Conservation (phyloP, 2,888 invertebrate genomes). For the Andrena fulva region DNA sequence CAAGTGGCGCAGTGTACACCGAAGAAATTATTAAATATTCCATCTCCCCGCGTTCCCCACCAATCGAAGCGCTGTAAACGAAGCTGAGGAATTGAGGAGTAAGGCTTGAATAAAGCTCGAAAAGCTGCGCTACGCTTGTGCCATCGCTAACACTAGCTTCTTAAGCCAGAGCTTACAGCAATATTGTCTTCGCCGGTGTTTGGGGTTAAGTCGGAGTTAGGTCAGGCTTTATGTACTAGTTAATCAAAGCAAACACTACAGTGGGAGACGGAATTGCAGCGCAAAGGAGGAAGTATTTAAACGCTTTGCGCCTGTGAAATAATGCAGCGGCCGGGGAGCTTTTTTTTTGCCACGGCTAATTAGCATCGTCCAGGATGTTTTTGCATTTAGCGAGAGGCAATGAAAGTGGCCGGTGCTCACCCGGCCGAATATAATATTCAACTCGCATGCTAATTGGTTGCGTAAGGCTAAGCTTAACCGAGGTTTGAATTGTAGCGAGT, state of each 20-base stretch:
- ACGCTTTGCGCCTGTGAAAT: conserved; percentile 20
- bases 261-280: conserved; percentile 21
- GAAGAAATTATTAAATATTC: too few species aligned
- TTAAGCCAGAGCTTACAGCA: conserved; percentile 40
- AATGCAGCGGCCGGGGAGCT: conserved; percentile 4
- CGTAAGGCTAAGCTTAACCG: conserved; percentile 37
- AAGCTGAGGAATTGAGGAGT: background rate
- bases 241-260: conserved; percentile 36
- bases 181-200: conserved; percentile 43
- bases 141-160: conserved; percentile 20
- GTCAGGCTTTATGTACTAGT: conserved; percentile 47
- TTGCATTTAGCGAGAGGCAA: conserved; percentile 35
- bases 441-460: conserved; percentile 48
- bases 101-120: background rate
- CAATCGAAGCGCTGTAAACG: background rate
- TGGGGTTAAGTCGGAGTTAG: conserved; percentile 38
- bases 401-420: conserved; percentile 15
- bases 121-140: background rate
- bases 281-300: conserved; percentile 18
- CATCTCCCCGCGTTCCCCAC: too few species aligned
- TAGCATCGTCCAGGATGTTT: conserved; percentile 47
- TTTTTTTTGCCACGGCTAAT: conserved; percentile 34
- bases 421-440: conserved; percentile 42
- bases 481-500: conserved; percentile 31
- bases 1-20: too few species aligned